A percentile compares a stretch with the other conserved stretches of the same genome.
These are phyloP conservation scores for Artemia sinica DNA, from an alignment of 2,888 invertebrate genomes.

Conservation along the genomic window DNA sequence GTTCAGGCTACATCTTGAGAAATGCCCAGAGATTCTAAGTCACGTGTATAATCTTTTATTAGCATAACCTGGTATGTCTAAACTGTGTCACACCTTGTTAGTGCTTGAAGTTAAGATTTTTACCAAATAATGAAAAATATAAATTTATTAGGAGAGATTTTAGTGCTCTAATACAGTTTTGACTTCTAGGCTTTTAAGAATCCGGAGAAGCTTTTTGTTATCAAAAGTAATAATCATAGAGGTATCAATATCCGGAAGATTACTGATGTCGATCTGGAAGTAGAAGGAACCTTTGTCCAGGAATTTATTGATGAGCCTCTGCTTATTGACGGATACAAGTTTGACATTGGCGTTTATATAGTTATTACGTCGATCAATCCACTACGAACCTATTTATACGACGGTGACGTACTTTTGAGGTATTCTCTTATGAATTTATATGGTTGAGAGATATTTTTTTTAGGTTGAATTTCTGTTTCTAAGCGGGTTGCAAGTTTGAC, in stretches of 20 bases:
- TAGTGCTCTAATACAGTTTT: background rate
- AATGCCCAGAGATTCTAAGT: no score
- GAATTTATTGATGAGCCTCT: conserved; percentile 74
- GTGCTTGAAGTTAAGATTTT: no score
- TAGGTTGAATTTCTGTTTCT: no score
- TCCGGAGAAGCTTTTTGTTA: conserved; percentile 59
- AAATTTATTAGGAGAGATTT: no score
- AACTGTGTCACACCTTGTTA: no score
- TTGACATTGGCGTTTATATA: conserved; percentile 89
- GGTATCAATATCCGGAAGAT: conserved; percentile 58
- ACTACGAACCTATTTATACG: conserved; percentile 67
- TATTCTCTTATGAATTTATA: conserved; percentile 29
- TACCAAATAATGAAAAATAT: no score
- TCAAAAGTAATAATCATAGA: conserved; percentile 80
- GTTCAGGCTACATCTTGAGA: no score
- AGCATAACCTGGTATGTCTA: no score
- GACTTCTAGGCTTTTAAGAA: conserved; percentile 38
- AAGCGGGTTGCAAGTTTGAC: no score
- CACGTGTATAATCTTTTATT: no score
- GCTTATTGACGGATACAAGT: conserved; percentile 79
- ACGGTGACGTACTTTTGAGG: conserved; percentile 75
- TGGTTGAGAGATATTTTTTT: no score
- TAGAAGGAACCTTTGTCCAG: conserved; percentile 65
- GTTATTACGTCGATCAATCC: conserved; percentile 79
- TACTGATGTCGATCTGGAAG: conserved; percentile 48